Evolutionary conservation across 30 jellyfish, hydroid and myxozoan genomes (phyloP), one percentile per base, ranked within the genome.

Genomic region (Mastigias papua): DNA sequence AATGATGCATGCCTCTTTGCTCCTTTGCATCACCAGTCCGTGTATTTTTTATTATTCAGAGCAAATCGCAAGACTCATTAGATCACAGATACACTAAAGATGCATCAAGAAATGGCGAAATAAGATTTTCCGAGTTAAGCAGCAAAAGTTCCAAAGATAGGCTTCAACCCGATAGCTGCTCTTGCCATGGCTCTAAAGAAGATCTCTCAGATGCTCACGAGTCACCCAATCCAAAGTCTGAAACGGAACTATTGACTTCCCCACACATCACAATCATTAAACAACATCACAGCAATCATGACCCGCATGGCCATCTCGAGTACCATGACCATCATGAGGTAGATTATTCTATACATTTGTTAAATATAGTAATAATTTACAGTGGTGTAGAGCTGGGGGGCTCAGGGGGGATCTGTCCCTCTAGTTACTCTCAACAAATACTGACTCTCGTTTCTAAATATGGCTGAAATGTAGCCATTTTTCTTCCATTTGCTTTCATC

Each of bases 291-390:
- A 8, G 17, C 69, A 63, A 63, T 63, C 87, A 84, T 58, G 93
- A 84, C 64, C 93, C 93, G 42, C 86, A 84, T 69, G 46, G 33
- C 21, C 93, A 84, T 46, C 76, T 84, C 30, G 94, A 73, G 35
- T 48, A 35, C 4, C 94, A 72, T 51, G 94, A 85, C 42, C 94
- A 85, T 37, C 94, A 85, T 30, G 58, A 85, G 82, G 94, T 73
- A 58, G 17, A 51, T 69, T 13, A 3, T 66, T n/a, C n/a, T n/a
- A n/a, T n/a, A n/a, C n/a, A n/a, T 66, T 28, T 25, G 48, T 28
- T 27, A 28, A 28, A 9, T 17, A 27, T 16, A 27, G 21, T 66
- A 25, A n/a, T n/a, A n/a, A n/a, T n/a, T n/a, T n/a, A n/a, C n/a
- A n/a, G n/a, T n/a, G n/a, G n/a, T n/a, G n/a, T n/a, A n/a, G n/a